Percentiles rank a stretch among this genome's conserved stretches.
phyloP scores from a whole-genome alignment of 2,113 vertebrate genomes.

The Athene noctua region DNA sequence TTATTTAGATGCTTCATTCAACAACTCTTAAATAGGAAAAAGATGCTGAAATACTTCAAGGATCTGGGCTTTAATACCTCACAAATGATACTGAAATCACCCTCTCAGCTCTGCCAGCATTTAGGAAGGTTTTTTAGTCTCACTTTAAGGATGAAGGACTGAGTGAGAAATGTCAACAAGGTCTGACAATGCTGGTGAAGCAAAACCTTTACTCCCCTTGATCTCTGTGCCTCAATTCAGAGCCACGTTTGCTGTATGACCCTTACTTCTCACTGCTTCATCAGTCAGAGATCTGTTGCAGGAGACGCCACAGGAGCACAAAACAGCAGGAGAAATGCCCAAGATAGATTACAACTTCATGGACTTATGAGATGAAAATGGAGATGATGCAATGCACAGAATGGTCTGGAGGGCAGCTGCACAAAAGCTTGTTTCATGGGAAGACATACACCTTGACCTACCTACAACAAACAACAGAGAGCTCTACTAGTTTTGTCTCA shows the following conservation, averaged over 20 bases:
- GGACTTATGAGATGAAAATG: background rate
- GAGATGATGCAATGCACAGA: background rate
- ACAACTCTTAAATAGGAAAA: background rate
- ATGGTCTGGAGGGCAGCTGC: background rate
- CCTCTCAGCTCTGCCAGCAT: background rate
- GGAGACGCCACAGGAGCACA: background rate
- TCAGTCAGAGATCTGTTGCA: background rate
- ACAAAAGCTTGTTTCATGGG: background rate
- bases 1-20: constrained; percentile 8
- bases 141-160: background rate
- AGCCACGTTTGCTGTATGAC: background rate
- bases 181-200: background rate
- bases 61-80: background rate
- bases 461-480: background rate
- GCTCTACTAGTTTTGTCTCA: background rate
- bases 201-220: background rate
- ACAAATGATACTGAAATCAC: background rate
- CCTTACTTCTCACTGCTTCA: background rate
- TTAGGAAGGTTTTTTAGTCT: background rate
- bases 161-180: constrained; percentile 5
- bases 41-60: constrained; percentile 10
- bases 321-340: background rate
- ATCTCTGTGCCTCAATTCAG: background rate
- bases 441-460: background rate
- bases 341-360: background rate